Evolutionary conservation across 1,140 invertebrate species (phyloP), one percentile per base, ranked within the genome.

Genomic region (Akabosia matsudoensis): DNA sequence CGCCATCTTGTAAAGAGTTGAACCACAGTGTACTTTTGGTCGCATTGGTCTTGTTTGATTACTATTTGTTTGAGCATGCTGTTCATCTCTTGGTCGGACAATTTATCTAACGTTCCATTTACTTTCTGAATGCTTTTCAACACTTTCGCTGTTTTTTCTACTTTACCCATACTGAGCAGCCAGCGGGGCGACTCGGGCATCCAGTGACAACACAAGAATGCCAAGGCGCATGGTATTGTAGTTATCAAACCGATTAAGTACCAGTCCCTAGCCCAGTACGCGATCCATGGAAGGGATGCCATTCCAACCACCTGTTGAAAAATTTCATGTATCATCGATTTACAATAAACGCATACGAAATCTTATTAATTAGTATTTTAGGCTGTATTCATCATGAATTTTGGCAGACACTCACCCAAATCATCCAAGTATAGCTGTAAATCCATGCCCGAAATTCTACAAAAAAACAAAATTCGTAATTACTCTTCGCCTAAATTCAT

Each of bases 101-200:
- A 18, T 45, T 76, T 76, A 52, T 79, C 70, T 13, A 24, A n/a
- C 16, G 75, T 78, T 56, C 80, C 78, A 75, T 81, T 81, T 0
- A 37, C 70, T 73, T 75, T 77, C 16, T 76, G 73, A 14, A 81
- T 77, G 7, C 74, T 51, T 14, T 80, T 79, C 28, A 87, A 61
- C 0, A 85, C 82, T n/a, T 70, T 74, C 70, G 83, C 82, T 0
- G 88, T 88, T 82, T 89, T 87, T 34, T 85, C 83, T 54, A 85
- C 84, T 74, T 83, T 82, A 16, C 86, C 85, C 74, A 85, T 85
- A n/a, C 82, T 84, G 0, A 88, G 61, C 3, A 88, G 82, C 87
- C 87, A 88, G 34, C 85, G 74, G 0, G 88, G 84, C 3, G 87
- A 86, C 82, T 88, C 87, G 0, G 87, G 87, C 30, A 87, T 81